Evolutionary conservation across 2,888 invertebrate genomes (phyloP), one percentile per base, ranked within the genome.

Genomic region (Coenonympha glycerion): DNA sequence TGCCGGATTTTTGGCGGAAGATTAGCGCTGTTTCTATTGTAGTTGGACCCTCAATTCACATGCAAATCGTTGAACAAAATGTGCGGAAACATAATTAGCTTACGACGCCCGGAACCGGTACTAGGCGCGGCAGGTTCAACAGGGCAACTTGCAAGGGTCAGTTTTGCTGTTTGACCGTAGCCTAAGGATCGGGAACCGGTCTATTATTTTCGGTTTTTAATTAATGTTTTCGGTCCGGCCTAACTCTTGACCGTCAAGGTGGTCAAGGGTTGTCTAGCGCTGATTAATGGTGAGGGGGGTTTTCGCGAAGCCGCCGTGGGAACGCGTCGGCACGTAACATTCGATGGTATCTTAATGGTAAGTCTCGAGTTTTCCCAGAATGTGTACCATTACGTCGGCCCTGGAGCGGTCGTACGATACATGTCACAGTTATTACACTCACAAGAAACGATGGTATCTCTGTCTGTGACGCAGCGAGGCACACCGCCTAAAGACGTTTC

Each of bases 11-110:
- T 70, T 63, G 62, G 60, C 60, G 61, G 60, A 64, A 71, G 81
- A 81, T 80, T 80, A 82, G 69, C 66, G 66, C 62, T 49, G 59
- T 71, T 69, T 80, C 80, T 74, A 81, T 83, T 85, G 79, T 84
- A 51, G 69, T 65, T 64, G 55, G 60, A 64, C 66, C 74, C 73
- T 68, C 73, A 66, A 82, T 85, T 85, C 84, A 70, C 75, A 85
- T 86, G 84, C 83, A 84, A 85, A 86, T 82, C 58, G 63, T 55
- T 58, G 67, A 72, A 79, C 86, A 79, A 81, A 82, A 84, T 83
- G 86, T 85, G 87, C 79, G 78, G 82, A 84, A 81, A 82, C 78
- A 87, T 87, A 87, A 87, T 87, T 87, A 86, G 85, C 80, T 81
- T 77, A 77, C 69, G 67, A 69, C 71, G 66, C 69, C 66, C 59